Percentiles rank a stretch among this genome's conserved stretches.
Evolutionary conservation across 2,888 invertebrate genomes (phyloP).

Genomic region (Polydesmus complanatus): DNA sequence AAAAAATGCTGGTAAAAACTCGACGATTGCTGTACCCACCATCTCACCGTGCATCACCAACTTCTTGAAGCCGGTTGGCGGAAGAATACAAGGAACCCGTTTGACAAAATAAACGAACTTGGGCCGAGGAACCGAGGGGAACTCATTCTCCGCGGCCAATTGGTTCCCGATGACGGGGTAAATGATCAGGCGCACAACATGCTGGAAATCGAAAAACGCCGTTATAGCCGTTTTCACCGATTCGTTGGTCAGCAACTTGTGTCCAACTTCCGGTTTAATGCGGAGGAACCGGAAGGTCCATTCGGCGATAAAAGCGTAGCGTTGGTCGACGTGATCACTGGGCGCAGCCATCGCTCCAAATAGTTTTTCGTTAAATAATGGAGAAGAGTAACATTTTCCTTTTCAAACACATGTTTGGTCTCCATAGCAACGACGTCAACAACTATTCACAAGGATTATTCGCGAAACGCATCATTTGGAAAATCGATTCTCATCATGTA

Average conservation of each 20-base stretch:
- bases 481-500: too few relatives aligned
- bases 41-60: slow-evolving; percentile 9
- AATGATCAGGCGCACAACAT: not conserved
- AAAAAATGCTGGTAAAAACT: slow-evolving; percentile 10
- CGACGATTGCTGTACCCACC: slow-evolving; percentile 1
- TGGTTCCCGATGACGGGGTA: slow-evolving; percentile 4
- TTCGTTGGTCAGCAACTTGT: slow-evolving; percentile 9
- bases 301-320: slow-evolving; percentile 9
- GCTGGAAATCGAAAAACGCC: slow-evolving; percentile 9
- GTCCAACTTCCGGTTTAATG: slow-evolving; percentile 11
- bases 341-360: too few relatives aligned
- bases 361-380: too few relatives aligned
- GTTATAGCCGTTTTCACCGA: slow-evolving; percentile 1
- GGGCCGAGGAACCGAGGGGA: slow-evolving; percentile 2
- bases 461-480: too few relatives aligned
- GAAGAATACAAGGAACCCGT: not conserved
- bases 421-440: too few relatives aligned
- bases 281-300: slow-evolving; percentile 6
- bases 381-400: too few relatives aligned
- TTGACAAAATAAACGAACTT: slow-evolving; percentile 14
- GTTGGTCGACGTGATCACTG: slow-evolving; percentile 3
- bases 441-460: too few relatives aligned
- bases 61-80: not conserved
- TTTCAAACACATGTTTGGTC: too few relatives aligned
- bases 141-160: slow-evolving; percentile 5